Base-by-base conservation (phyloP, 2,797 vertebrate species). In the Amblyopsis hoosieri region DNA sequence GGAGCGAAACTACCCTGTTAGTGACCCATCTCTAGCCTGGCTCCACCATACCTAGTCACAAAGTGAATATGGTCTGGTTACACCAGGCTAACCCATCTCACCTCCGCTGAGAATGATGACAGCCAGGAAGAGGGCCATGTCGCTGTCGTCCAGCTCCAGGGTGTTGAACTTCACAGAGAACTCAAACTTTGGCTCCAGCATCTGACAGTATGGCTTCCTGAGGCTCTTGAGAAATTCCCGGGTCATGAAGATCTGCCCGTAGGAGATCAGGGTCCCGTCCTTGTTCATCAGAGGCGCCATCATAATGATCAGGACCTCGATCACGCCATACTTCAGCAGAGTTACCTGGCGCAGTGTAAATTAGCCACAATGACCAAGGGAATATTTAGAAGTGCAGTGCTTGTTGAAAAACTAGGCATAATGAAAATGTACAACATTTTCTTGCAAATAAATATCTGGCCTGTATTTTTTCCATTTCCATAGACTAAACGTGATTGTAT, bases 71-170 rank as follows among this genome's bases (percentile, higher is more conserved):
- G 19, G 19, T 23, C 19, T 23, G 19, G 19, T 23, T 23, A 23
- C 19, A 23, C 19, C 2, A 23, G 19, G 19, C 19, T 23, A 23
- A 23, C 19, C 19, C 7, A 2, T 46, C 95, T 92, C 87, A 99
- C 98, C 98, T 87, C 98, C 98, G n/a, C 98, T 99, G 76, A 99
- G 94, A 85, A 99, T 99, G 69, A 99, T 96, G 85, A 99, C 97
- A 19, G 97, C 96, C 85, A 99, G 94, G 88, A 99, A 99, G 82
- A 99, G 94, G 0, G 98, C 96, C 91, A 99, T 93, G 91, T 99
- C 98, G 3, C 94, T 97, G 92, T 99, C 98, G 12, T 99, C 96
- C 85, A 99, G 88, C 90, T 98, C 97, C 91, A 99, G 91, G 79
- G 82, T 95, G 91, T 99, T 99, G 92, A 99, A 99, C 89, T 97